These are phyloP conservation scores for Eulacestoma nigropectus DNA, from an alignment of 2,113 vertebrate genomes.

Conservation along the genomic window DNA sequence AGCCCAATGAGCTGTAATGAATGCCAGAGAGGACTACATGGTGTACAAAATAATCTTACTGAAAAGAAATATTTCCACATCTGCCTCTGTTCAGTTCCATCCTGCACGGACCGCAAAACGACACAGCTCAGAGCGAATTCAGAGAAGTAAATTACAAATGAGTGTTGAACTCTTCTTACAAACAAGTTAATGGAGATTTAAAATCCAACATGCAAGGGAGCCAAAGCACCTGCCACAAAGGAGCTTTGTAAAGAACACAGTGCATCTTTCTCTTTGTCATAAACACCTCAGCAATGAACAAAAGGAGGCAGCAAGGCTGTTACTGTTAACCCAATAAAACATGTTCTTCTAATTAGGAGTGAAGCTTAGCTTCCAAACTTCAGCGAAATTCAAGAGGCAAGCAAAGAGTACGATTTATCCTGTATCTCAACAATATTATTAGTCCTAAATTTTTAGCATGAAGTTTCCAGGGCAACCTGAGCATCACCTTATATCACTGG, in stretches of 20 bases:
- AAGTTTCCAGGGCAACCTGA: neutral
- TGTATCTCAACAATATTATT: neutral
- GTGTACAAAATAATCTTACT: neutral
- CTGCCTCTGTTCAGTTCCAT: neutral
- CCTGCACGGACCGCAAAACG: neutral
- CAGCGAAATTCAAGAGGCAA: neutral
- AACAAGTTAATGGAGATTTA: neutral
- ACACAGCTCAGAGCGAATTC: neutral
- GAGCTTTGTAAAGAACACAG: neutral
- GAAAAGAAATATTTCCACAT: neutral
- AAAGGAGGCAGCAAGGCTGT: neutral
- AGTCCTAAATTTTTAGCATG: neutral
- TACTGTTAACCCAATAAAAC: neutral
- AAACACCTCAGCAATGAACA: accelerated
- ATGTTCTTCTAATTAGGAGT: neutral
- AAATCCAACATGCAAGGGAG: neutral
- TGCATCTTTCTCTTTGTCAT: neutral
- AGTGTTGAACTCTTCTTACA: neutral
- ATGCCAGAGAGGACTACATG: neutral
- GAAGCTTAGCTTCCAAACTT: neutral
- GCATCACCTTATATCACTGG: neutral
- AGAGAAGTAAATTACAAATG: neutral
- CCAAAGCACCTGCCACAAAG: neutral
- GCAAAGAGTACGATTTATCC: neutral
- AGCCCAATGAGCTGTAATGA: neutral